These are phyloP conservation scores for Euschistus heros DNA, from an alignment of 1,140 invertebrate species.

Conservation along the genomic window DNA sequence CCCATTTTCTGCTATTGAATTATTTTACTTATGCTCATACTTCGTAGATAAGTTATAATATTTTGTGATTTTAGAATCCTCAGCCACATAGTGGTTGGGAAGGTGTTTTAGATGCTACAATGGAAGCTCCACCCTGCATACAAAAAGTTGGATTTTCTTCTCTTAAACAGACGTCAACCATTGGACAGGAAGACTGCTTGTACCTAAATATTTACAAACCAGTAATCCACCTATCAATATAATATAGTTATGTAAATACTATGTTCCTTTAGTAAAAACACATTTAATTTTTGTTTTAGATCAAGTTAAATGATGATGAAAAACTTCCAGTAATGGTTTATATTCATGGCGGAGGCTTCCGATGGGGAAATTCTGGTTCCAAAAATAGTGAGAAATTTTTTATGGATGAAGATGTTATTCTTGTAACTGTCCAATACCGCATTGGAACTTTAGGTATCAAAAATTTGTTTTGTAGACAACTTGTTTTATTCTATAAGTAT, in stretches of 20 bases:
- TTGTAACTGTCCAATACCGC: slow-evolving; percentile 19
- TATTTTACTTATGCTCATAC: too few relatives aligned
- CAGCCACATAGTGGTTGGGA: neutral
- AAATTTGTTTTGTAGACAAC: too few relatives aligned
- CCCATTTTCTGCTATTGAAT: too few relatives aligned
- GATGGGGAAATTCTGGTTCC: neutral
- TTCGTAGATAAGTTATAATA: too few relatives aligned
- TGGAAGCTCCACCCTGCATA: neutral
- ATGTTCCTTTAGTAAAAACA: neutral
- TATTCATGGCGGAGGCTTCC: neutral
- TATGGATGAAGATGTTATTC: slow-evolving; percentile 22
- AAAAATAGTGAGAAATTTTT: slow-evolving; percentile 1
- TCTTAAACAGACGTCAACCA: neutral
- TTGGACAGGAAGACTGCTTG: slow-evolving; percentile 44
- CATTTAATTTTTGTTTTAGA: too few relatives aligned
- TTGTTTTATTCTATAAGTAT: too few relatives aligned
- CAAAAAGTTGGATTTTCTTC: neutral
- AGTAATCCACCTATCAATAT: neutral
- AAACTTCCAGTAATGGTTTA: neutral
- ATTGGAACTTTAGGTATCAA: slow-evolving; percentile 11
- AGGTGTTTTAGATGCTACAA: neutral
- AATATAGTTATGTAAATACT: neutral
- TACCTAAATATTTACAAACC: slow-evolving; percentile 51
- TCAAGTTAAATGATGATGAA: neutral
- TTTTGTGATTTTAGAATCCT: slow-evolving; percentile 43